Percentiles rank a stretch among this genome's conserved stretches.
phyloP scores from a whole-genome alignment of 2,113 vertebrate genomes.

The Prionailurus viverrinus region DNA sequence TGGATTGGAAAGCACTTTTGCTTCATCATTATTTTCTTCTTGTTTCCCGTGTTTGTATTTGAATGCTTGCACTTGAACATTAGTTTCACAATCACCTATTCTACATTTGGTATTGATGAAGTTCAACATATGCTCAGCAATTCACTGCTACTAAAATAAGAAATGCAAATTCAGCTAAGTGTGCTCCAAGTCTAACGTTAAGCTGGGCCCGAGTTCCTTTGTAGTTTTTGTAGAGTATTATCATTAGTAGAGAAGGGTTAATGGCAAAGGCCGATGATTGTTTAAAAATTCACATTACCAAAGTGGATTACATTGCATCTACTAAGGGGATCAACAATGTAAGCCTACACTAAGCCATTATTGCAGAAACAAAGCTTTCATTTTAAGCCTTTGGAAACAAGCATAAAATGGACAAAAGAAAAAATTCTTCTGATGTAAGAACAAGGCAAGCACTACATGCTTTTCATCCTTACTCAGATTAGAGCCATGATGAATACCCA shows the following conservation, averaged over 20 bases:
- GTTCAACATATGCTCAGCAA: conserved; percentile 85
- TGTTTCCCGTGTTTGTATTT: conserved; percentile 73
- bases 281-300: conserved; percentile 94
- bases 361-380: conserved; percentile 94
- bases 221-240: conserved; percentile 86
- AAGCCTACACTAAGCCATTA: conserved; percentile 93
- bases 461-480: conserved; percentile 90
- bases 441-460: conserved; percentile 90
- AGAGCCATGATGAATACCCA: conserved; percentile 82
- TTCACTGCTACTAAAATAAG: conserved; percentile 84
- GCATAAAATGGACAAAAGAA: conserved; percentile 93
- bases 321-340: conserved; percentile 92
- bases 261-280: conserved; percentile 89
- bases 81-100: conserved; percentile 83
- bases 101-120: conserved; percentile 84
- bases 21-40: conserved; percentile 78
- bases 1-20: conserved; percentile 75
- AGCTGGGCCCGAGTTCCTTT: conserved; percentile 84
- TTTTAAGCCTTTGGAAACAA: conserved; percentile 93
- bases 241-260: conserved; percentile 91
- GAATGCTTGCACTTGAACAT: conserved; percentile 82
- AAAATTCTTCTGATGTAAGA: conserved; percentile 93
- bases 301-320: conserved; percentile 94
- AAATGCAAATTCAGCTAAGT: conserved; percentile 87
- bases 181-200: conserved; percentile 82